A percentile compares a stretch with the other conserved stretches of the same genome.
Conservation (phyloP, 2,113 vertebrate species). For the Typhlomys cinereus region DNA sequence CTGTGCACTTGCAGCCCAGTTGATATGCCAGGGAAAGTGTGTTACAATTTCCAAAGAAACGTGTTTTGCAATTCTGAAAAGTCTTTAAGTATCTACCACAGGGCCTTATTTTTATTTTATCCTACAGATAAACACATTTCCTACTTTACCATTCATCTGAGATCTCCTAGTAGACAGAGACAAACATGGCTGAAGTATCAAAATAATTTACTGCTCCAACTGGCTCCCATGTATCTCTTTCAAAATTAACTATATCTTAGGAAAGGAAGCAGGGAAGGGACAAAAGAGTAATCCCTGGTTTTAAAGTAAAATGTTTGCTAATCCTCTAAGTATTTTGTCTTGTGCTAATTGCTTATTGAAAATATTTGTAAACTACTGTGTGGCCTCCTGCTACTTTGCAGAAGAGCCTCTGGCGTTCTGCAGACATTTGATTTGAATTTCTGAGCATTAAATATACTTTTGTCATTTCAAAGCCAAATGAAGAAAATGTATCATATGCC, state of each 20-base stretch:
- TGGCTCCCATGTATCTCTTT: not conserved
- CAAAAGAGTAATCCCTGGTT: not conserved
- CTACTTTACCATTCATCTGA: not conserved
- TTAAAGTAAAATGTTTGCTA: slow-evolving; percentile 49
- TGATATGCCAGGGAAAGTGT: not conserved
- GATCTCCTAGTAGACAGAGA: not conserved
- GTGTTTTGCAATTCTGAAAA: slow-evolving; percentile 3
- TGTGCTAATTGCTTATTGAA: slow-evolving; percentile 23
- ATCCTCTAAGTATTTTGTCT: slow-evolving; percentile 9
- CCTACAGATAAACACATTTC: not conserved
- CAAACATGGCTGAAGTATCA: not conserved
- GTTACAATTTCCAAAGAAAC: slow-evolving; percentile 10
- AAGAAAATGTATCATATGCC: not conserved
- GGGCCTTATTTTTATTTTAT: not conserved
- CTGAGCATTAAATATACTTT: slow-evolving; percentile 4
- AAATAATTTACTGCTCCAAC: not conserved
- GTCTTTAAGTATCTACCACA: not conserved
- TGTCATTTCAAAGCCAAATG: slow-evolving; percentile 19
- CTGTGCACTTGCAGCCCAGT: not conserved
- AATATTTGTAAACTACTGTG: not conserved
- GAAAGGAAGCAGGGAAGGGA: not conserved
- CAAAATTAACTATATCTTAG: slow-evolving; percentile 31
- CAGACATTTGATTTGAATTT: not conserved
- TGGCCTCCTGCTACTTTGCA: not conserved
- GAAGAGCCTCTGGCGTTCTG: not conserved